Percentiles rank a stretch among this genome's conserved stretches.
These are phyloP conservation scores for Rambutsinella grinnellia DNA, from an alignment of 2,888 invertebrate species.

Conservation along the genomic window DNA sequence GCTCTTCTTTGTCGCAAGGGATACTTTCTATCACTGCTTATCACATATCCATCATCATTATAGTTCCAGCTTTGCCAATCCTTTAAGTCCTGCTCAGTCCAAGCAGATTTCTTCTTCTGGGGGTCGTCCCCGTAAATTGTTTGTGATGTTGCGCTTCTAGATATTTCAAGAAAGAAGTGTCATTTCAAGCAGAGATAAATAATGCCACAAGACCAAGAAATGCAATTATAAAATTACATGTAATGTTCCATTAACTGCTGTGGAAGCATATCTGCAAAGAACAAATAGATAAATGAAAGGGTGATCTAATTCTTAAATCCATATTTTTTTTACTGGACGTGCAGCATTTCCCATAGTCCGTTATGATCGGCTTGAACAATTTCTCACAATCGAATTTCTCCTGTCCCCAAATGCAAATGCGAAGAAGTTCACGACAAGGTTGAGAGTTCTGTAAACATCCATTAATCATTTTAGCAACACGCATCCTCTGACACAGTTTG, in stretches of 20 bases:
- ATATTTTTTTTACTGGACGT: too few species aligned
- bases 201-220: too few species aligned
- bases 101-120: not conserved
- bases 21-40: slow-evolving; percentile 13
- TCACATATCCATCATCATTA: slow-evolving; percentile 23
- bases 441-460: slow-evolving; percentile 35
- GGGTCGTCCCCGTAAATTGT: not conserved
- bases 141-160: not conserved
- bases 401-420: slow-evolving; percentile 80
- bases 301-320: too few species aligned
- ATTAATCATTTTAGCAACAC: too few species aligned
- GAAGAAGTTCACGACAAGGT: slow-evolving; percentile 80
- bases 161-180: too few species aligned
- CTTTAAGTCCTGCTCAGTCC: slow-evolving; percentile 18
- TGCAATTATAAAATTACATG: not conserved
- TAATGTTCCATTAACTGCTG: slow-evolving; percentile 68
- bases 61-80: slow-evolving; percentile 57
- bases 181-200: too few species aligned
- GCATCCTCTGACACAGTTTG: too few species aligned
- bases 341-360: slow-evolving; percentile 74
- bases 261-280: slow-evolving; percentile 79
- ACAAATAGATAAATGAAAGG: too few species aligned
- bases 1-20: slow-evolving; percentile 36
- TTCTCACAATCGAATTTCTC: slow-evolving; percentile 75
- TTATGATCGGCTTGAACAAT: slow-evolving; percentile 82